Evolutionary conservation across 2,888 invertebrate species (phyloP), one percentile per base, ranked within the genome.

Genomic region (Heliconius hortense): DNA sequence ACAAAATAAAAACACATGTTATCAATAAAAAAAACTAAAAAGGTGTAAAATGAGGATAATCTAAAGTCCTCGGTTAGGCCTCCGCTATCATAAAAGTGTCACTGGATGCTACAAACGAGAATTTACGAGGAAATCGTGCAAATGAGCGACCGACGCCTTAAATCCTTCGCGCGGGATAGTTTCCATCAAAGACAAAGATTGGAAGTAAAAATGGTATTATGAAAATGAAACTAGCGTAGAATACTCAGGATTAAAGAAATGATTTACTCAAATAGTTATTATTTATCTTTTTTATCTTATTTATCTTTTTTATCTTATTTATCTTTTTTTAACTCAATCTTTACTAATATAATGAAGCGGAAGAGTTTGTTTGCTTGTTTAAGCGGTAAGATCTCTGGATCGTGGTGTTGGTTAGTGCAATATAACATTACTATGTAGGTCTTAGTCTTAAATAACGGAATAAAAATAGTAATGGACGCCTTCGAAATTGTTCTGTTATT

Each of bases 71-170:
- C 67, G 75, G 74, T 72, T 74, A 77, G 75, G 78, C 77, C 75
- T 78, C 73, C 83, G 84, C 86, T 88, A 91, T 92, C 91, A 92
- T 93, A 93, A 93, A 93, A 92, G 89, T 92, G 93, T 93, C 93
- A 90, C 83, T 82, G 83, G 87, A 84, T 86, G 85, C 86, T 88
- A 85, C 91, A 92, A 93, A 92, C 91, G 91, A 92, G 92, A 87
- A 93, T 92, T 89, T 91, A 93, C 86, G 87, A 84, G 79, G 81
- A 82, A 83, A 81, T 85, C 88, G 91, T 91, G 91, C 91, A 93
- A 93, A 93, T 93, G 91, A 93, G 89, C 84, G 85, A 82, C 81
- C 86, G 85, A 87, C 85, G 85, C 85, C 85, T 90, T 89, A 89
- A 90, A 90, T 90, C 89, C 87, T 82, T 83, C 80, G 84, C 82